Base-by-base conservation (phyloP, 2,797 vertebrate species). In the Miichthys miiuy region DNA sequence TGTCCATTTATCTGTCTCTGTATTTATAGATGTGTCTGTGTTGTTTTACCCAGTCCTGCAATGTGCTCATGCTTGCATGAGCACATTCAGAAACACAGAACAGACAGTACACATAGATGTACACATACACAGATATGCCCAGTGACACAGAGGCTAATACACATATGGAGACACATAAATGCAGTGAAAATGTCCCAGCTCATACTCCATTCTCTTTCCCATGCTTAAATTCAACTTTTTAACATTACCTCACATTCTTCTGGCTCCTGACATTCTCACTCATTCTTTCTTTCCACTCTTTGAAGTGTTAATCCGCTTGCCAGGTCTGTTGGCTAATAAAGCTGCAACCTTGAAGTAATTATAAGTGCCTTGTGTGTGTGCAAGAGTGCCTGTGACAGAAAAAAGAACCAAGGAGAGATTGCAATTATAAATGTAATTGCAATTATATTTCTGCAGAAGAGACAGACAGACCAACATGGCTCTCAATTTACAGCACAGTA, bases 231-330 rank as follows among this genome's bases (percentile, higher is more conserved):
- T 64, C 20, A 56, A 68, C 58, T 73, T 90, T 85, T 76, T 51
- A 60, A 71, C 60, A 72, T 77, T 82, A 75, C 52, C 64, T 90
- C 82, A 81, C 17, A 61, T 72, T 75, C 48, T 75, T 68, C 56
- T 79, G 79, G 62, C 78, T 70, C 54, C 64, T 41, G 56, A 62
- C 70, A 48, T 72, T 54, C 61, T 64, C 48, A 42, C 67, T 72
- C 71, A 41, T 77, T 68, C 65, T 50, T 68, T 68, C 69, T 66
- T 58, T 48, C 34, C 60, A 41, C 27, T 80, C 88, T 93, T 91
- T 93, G 89, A 93, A 90, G 88, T 93, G 87, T 80, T 91, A 89
- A 93, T 89, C 76, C 23, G 54, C 70, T 77, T 74, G 73, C 87
- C 85, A 88, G 90, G 83, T 82, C 84, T 88, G 85, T 54, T 79